A percentile compares a stretch with the other conserved stretches of the same genome.
phyloP scores from a whole-genome alignment of 2,113 vertebrate species.

The Hiodon alosoides region DNA sequence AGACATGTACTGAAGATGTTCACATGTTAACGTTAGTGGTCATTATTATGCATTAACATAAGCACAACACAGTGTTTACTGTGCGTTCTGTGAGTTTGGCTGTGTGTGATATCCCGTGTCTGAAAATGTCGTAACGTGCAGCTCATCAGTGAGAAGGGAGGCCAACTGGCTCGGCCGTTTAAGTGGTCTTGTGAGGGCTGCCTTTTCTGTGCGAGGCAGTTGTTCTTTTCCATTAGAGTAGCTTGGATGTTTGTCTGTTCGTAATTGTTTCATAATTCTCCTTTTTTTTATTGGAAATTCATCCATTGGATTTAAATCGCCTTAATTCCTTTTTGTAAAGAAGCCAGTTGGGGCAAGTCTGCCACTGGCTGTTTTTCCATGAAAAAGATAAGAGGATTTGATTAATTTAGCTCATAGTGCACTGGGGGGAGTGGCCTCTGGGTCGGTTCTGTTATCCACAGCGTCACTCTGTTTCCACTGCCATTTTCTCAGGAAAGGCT shows the following conservation, averaged over 20 bases:
- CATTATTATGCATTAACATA: too few relatives aligned
- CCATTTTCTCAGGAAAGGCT: not conserved
- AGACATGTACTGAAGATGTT: too few relatives aligned
- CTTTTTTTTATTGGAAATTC: not conserved
- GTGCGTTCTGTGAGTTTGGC: too few relatives aligned
- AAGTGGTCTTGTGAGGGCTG: not conserved
- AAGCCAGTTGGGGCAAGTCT: not conserved
- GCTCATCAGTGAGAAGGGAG: too few relatives aligned
- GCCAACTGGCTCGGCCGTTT: too few relatives aligned
- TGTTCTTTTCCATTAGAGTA: not conserved
- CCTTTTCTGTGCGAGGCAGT: not conserved
- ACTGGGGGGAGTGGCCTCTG: not conserved
- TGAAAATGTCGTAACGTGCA: too few relatives aligned
- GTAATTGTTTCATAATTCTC: not conserved
- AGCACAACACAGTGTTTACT: too few relatives aligned
- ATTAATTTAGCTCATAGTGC: not conserved
- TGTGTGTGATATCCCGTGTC: too few relatives aligned
- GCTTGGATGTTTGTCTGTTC: not conserved
- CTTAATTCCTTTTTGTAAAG: conserved; percentile 1
- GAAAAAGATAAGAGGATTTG: not conserved
- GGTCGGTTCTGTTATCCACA: not conserved
- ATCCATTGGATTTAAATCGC: not conserved
- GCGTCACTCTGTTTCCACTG: not conserved
- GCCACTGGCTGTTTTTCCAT: not conserved
- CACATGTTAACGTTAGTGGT: too few relatives aligned